phyloP scores from a whole-genome alignment of 2,113 vertebrate genomes.

The Calidris pugnax region DNA sequence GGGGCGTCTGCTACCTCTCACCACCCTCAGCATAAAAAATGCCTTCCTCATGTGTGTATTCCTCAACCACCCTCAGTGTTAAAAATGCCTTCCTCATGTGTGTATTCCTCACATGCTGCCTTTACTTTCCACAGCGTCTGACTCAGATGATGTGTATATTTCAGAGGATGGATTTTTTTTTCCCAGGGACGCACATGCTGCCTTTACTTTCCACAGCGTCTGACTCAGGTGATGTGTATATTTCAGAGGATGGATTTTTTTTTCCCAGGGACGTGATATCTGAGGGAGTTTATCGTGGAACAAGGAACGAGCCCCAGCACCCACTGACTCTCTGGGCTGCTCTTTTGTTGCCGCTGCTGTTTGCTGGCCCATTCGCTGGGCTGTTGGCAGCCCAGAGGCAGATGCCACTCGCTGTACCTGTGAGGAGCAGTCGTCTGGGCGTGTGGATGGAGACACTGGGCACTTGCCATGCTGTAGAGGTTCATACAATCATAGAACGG shows the following conservation, averaged over 20 bases:
- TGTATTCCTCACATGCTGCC: accelerated
- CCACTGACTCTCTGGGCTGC: background rate
- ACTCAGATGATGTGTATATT: accelerated
- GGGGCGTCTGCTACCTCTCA: background rate
- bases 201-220: background rate
- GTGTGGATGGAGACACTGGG: background rate
- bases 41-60: background rate
- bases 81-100: background rate
- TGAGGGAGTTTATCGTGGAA: background rate
- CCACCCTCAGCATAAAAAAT: background rate
- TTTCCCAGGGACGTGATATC: accelerated
- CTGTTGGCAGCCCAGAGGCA: background rate
- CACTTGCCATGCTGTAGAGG: too few species aligned
- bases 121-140: background rate
- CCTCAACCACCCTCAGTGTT: background rate
- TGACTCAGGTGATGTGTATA: accelerated
- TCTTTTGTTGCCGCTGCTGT: accelerated
- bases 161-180: background rate
- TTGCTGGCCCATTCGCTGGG: background rate
- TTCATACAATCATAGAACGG: background rate
- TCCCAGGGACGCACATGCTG: accelerated
- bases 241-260: background rate
- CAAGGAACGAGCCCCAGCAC: accelerated
- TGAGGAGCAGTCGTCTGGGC: background rate
- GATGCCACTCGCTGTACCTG: accelerated